A percentile compares a stretch with the other conserved stretches of the same genome.
Evolutionary conservation across 2,113 vertebrate species (phyloP).

Genomic region (Madoqua kirkii): DNA sequence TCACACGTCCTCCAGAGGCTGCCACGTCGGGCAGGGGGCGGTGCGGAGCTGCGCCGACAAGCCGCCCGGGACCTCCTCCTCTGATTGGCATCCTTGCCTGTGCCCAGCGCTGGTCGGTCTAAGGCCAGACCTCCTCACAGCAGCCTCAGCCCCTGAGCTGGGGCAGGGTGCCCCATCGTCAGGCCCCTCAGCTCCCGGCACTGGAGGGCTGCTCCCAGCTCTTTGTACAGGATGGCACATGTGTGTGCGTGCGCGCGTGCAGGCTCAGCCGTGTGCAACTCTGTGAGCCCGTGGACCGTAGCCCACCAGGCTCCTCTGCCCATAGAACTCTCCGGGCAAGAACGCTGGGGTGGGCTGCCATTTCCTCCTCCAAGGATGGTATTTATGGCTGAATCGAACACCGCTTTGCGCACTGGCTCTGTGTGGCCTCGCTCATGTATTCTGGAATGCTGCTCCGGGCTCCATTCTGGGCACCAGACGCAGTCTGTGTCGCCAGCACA

Average conservation of each 20-base stretch:
- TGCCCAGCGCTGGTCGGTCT: neutral
- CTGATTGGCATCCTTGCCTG: neutral
- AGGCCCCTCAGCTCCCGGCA: fast-evolving
- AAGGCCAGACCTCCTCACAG: neutral
- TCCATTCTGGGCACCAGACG: fast-evolving
- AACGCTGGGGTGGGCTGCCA: neutral
- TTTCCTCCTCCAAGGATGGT: no score
- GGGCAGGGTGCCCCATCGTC: fast-evolving
- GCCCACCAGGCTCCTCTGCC: neutral
- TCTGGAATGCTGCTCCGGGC: neutral
- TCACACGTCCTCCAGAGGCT: neutral
- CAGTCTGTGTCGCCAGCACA: neutral
- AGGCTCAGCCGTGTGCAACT: neutral
- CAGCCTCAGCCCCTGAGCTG: neutral
- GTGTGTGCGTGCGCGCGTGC: fast-evolving
- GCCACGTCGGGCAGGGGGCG: neutral
- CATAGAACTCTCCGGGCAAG: neutral
- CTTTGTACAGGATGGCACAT: neutral
- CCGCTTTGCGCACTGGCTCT: fast-evolving
- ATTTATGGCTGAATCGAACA: neutral
- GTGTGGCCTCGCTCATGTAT: fast-evolving
- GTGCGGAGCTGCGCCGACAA: neutral
- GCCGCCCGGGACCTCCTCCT: neutral
- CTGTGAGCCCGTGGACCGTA: neutral
- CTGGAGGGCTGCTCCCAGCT: fast-evolving